A percentile compares a stretch with the other conserved stretches of the same genome.
These are phyloP conservation scores for Parnassius mnemosyne DNA, from an alignment of 2,888 invertebrate genomes.

Conservation along the genomic window DNA sequence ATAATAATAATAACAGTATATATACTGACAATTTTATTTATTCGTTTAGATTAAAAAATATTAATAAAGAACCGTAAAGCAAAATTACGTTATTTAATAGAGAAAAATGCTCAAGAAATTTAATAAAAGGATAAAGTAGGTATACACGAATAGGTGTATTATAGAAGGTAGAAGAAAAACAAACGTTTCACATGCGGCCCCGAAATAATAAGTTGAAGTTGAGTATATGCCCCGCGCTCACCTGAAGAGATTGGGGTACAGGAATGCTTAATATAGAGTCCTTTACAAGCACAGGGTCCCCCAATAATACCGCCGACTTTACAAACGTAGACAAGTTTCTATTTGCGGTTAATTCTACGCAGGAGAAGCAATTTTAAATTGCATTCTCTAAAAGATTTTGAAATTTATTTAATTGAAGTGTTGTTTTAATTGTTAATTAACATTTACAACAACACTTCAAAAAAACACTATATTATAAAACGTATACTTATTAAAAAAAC, in stretches of 20 bases:
- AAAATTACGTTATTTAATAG: conserved; percentile 43
- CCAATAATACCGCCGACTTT: conserved; percentile 71
- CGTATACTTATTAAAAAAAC: background rate
- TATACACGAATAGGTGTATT: conserved; percentile 50
- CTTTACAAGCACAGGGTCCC: conserved; percentile 72
- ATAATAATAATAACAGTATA: too few relatives aligned
- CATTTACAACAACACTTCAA: too few relatives aligned
- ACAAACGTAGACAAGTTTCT: conserved; percentile 46
- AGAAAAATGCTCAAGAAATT: conserved; percentile 52
- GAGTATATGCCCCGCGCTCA: conserved; percentile 67
- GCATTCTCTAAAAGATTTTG: conserved; percentile 13
- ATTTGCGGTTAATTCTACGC: conserved; percentile 39
- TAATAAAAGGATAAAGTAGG: conserved; percentile 67
- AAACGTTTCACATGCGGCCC: conserved; percentile 65
- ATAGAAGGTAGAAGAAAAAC: conserved; percentile 65
- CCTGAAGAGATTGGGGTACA: conserved; percentile 73
- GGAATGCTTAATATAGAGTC: conserved; percentile 79
- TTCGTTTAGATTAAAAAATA: background rate
- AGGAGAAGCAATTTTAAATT: conserved; percentile 13
- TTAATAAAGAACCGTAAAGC: conserved; percentile 27
- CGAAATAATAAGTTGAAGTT: conserved; percentile 76
- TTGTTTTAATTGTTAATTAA: too few relatives aligned
- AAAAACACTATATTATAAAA: background rate
- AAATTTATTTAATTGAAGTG: conserved; percentile 1
- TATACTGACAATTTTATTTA: too few relatives aligned